Conservation (phyloP, 2,113 vertebrate species). For the Pollachius pollachius region DNA sequence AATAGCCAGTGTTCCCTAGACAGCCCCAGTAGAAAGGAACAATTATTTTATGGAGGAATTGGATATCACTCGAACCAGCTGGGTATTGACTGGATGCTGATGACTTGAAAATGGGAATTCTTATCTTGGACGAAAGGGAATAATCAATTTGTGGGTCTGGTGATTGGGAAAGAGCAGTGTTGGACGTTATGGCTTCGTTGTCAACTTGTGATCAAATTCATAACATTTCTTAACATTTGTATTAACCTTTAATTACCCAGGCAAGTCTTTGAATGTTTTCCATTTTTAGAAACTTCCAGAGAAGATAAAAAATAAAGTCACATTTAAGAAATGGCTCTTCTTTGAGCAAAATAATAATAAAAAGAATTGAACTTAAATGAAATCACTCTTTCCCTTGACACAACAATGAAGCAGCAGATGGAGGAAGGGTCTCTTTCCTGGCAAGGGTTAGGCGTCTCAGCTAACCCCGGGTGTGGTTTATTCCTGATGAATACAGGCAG, state of each 20-base stretch:
- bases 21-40: no score
- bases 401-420: slow-evolving; percentile 32
- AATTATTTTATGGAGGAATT: no score
- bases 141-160: no score
- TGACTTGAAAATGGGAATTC: no score
- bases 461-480: slow-evolving; percentile 42
- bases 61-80: no score
- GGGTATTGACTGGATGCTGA: no score
- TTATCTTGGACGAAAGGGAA: no score
- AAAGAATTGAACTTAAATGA: slow-evolving; percentile 1
- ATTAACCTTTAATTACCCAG: not conserved
- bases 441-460: slow-evolving; percentile 47
- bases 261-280: no score
- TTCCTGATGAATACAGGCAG: slow-evolving; percentile 42
- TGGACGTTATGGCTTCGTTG: no score
- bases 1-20: not conserved
- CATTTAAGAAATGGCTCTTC: not conserved
- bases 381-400: not conserved
- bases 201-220: no score
- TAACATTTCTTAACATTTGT: not conserved
- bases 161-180: no score
- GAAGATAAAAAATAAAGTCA: not conserved
- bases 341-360: not conserved
- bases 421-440: slow-evolving; percentile 29
- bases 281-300: no score